These are phyloP conservation scores for Anser brachyrhynchus DNA, from an alignment of 2,113 vertebrate genomes.

Conservation along the genomic window DNA sequence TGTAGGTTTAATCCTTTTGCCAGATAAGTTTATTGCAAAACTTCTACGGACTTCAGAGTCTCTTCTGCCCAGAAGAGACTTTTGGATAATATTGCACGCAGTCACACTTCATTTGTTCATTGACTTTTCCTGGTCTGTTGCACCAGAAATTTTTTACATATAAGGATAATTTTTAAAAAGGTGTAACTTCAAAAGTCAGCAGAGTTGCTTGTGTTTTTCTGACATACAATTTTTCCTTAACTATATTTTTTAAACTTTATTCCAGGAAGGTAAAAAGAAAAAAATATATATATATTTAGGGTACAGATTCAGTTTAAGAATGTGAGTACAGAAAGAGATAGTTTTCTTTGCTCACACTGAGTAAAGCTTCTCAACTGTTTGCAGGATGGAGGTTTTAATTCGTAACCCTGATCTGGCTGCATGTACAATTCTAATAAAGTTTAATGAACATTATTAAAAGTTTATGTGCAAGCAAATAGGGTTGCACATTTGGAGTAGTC, in stretches of 20 bases:
- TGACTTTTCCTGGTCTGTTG: neutral
- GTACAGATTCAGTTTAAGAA: neutral
- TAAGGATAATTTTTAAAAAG: neutral
- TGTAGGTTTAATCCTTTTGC: neutral
- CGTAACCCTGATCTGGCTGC: conserved; percentile 49
- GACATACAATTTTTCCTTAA: neutral
- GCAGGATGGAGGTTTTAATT: conserved; percentile 58
- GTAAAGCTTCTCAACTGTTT: conserved; percentile 41
- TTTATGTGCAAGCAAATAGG: conserved; percentile 66
- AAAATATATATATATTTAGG: neutral
- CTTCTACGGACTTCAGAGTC: neutral
- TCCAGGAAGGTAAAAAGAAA: neutral
- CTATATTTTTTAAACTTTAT: neutral
- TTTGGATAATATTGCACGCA: neutral
- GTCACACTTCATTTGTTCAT: neutral
- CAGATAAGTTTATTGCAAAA: neutral
- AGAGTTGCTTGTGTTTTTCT: neutral
- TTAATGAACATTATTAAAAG: conserved; percentile 74
- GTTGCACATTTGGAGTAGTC: conserved; percentile 44
- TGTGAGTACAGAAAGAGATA: neutral
- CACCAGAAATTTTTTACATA: neutral
- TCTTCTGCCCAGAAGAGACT: neutral
- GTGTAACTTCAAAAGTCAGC: neutral
- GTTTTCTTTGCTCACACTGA: neutral
- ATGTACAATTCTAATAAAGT: conserved; percentile 68